Conservation (phyloP, 2,888 invertebrate species). For the Orthosia cruda region DNA sequence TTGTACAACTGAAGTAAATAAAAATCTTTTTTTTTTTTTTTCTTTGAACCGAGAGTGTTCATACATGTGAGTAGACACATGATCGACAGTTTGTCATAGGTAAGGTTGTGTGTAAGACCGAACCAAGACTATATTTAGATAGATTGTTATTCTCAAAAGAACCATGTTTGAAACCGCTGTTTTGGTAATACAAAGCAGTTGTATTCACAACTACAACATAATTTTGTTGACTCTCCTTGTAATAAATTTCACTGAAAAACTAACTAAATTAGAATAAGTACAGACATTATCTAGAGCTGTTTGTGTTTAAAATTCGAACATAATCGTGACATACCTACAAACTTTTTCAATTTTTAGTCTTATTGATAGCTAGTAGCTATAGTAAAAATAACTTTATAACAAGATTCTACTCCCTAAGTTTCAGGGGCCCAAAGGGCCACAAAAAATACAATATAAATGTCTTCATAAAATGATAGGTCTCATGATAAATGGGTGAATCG, state of each 20-base stretch:
- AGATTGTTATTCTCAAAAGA: background rate
- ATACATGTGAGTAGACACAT: background rate
- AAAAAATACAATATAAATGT: conserved; percentile 43
- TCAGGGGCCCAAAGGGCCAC: conserved; percentile 14
- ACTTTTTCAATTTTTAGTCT: conserved; percentile 42
- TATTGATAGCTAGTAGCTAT: conserved; percentile 4
- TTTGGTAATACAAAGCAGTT: background rate
- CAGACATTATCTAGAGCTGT: background rate
- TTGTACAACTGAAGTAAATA: no score
- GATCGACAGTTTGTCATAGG: background rate
- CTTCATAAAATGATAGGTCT: conserved; percentile 33
- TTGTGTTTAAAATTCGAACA: conserved; percentile 20
- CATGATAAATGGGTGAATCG: conserved; percentile 50
- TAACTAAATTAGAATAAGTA: background rate
- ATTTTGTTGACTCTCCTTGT: background rate
- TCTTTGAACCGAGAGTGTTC: no score
- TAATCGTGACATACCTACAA: conserved; percentile 16
- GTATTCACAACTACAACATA: background rate
- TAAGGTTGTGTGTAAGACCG: background rate
- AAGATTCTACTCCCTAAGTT: conserved; percentile 36
- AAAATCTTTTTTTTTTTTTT: no score
- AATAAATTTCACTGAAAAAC: background rate
- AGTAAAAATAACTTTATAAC: conserved; percentile 27
- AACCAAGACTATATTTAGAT: background rate
- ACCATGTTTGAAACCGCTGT: background rate